phyloP scores from a whole-genome alignment of 2,797 vertebrate genomes.

The Emys orbicularis region DNA sequence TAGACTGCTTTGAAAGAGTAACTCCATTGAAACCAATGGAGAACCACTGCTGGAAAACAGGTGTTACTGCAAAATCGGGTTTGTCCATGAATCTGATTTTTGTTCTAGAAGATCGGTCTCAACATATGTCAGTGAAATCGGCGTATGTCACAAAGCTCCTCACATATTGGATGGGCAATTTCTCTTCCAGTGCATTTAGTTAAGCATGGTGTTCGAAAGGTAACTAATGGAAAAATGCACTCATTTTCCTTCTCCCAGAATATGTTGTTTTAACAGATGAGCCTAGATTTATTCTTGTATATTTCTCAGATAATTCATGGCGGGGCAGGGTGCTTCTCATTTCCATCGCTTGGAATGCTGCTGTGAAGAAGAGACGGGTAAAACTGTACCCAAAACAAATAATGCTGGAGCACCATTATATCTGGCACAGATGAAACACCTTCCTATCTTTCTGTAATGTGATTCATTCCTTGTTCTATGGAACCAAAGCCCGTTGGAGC shows the following conservation, averaged over 20 bases:
- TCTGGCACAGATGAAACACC: neutral
- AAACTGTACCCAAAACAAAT: neutral
- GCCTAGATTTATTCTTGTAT: neutral
- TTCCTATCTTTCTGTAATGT: conserved; percentile 43
- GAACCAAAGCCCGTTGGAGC: conserved; percentile 43
- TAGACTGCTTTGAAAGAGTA: neutral
- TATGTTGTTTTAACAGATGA: neutral
- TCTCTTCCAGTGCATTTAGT: neutral
- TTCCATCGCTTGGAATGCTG: neutral
- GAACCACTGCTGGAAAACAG: neutral
- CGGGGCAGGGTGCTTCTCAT: neutral
- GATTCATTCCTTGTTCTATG: conserved; percentile 51
- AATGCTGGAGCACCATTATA: conserved; percentile 17
- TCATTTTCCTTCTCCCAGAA: accelerated
- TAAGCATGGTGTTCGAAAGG: neutral
- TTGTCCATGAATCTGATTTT: neutral
- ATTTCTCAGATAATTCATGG: conserved; percentile 8
- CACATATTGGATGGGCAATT: neutral
- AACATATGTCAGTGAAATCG: neutral
- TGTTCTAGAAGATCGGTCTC: neutral
- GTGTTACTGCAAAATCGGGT: neutral
- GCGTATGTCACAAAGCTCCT: neutral
- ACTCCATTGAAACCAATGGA: neutral
- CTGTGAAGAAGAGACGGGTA: neutral
- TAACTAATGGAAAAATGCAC: neutral